phyloP scores from a whole-genome alignment of 2,113 vertebrate genomes.

The Brevimyrus niger region DNA sequence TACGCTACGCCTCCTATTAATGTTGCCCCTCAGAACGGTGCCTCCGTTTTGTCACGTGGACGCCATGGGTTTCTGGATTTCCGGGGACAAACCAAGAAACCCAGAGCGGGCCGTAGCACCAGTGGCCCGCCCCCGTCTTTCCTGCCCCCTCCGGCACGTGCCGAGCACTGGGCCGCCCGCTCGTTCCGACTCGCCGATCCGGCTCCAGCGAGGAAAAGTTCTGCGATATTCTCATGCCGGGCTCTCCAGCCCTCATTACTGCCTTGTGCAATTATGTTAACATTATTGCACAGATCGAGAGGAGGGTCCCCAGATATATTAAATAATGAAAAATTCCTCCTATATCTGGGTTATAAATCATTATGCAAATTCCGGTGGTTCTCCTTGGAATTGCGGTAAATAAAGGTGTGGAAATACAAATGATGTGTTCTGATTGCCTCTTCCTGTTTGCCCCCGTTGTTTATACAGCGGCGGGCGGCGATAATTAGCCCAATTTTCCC shows the following conservation, averaged over 20 bases:
- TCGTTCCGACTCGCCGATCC: neutral
- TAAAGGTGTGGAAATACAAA: slow-evolving; percentile 62
- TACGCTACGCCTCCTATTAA: neutral
- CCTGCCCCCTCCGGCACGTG: neutral
- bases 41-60: neutral
- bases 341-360: slow-evolving; percentile 71
- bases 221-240: slow-evolving; percentile 45
- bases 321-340: slow-evolving; percentile 70
- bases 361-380: slow-evolving; percentile 63
- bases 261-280: slow-evolving; percentile 71
- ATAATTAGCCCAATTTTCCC: slow-evolving; percentile 56
- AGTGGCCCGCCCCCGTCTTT: neutral
- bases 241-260: slow-evolving; percentile 52
- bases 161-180: neutral
- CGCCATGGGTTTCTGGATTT: neutral
- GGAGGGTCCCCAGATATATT: slow-evolving; percentile 66
- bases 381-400: slow-evolving; percentile 64
- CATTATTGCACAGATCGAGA: slow-evolving; percentile 69
- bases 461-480: slow-evolving; percentile 51
- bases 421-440: slow-evolving; percentile 61
- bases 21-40: neutral
- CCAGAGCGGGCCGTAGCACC: neutral
- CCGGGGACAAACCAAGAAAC: neutral
- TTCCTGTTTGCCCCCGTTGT: slow-evolving; percentile 58
- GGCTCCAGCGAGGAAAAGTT: slow-evolving; percentile 25